Evolutionary conservation across 2,888 invertebrate species (phyloP).

Genomic region (Noctua fimbriata): DNA sequence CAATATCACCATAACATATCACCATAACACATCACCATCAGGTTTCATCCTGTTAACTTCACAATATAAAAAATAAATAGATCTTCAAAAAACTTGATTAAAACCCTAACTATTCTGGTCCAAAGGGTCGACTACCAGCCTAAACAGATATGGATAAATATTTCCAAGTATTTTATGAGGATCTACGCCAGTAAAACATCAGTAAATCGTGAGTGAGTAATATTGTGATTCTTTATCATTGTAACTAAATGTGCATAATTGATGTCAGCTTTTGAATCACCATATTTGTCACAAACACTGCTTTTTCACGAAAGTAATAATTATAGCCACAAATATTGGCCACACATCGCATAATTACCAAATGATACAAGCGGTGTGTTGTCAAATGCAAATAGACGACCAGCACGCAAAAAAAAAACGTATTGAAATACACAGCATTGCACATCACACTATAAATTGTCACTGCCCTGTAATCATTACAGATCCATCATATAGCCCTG

Average conservation of each 20-base stretch:
- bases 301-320: slow-evolving; percentile 37
- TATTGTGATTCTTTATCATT: slow-evolving; percentile 53
- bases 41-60: background rate
- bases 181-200: slow-evolving; percentile 47
- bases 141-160: slow-evolving; percentile 52
- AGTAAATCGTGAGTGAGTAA: slow-evolving; percentile 50
- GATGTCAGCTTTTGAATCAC: slow-evolving; percentile 53
- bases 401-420: background rate
- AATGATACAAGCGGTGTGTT: background rate
- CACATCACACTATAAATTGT: background rate
- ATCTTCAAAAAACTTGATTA: slow-evolving; percentile 11
- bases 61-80: background rate
- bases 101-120: slow-evolving; percentile 29
- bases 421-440: background rate
- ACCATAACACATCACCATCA: background rate
- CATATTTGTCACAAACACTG: slow-evolving; percentile 48
- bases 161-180: slow-evolving; percentile 46
- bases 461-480: background rate
- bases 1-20: background rate
- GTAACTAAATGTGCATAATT: slow-evolving; percentile 36
- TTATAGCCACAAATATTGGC: slow-evolving; percentile 3
- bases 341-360: background rate
- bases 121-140: slow-evolving; percentile 58
- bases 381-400: background rate
- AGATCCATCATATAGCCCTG: background rate